phyloP scores from a whole-genome alignment of 2,888 invertebrate species.

The Uropetala carovei region DNA sequence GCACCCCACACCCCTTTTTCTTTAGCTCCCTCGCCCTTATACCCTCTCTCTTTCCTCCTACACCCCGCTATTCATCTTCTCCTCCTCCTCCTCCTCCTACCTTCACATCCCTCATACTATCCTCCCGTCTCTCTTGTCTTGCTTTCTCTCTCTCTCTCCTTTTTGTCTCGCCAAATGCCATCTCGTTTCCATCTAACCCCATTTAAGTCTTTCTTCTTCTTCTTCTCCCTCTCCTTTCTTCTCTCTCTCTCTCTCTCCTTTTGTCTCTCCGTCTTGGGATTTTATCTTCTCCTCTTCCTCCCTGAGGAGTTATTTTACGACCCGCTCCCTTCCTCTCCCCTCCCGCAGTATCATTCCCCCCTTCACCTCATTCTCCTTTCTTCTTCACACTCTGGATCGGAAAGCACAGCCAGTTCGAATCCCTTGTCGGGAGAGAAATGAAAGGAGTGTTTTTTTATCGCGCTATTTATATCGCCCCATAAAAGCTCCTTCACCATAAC shows the following conservation, averaged over 20 bases:
- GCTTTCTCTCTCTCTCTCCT: not conserved
- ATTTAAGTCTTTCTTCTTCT: not conserved
- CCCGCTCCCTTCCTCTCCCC: not conserved
- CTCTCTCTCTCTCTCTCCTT: not conserved
- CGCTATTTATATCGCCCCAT: slow-evolving; percentile 5
- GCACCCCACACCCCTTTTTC: not conserved
- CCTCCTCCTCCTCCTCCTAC: not conserved
- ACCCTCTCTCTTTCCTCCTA: not conserved
- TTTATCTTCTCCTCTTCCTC: not conserved
- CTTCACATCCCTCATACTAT: not conserved
- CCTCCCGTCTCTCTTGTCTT: no score
- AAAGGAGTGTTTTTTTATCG: not conserved
- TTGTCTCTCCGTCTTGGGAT: not conserved
- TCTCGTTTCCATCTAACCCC: not conserved
- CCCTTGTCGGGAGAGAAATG: not conserved
- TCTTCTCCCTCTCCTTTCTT: not conserved
- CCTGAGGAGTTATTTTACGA: not conserved
- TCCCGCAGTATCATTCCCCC: not conserved
- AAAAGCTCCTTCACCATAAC: slow-evolving; percentile 3
- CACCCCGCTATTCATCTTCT: not conserved
- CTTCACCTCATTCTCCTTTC: not conserved
- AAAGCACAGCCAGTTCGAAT: not conserved
- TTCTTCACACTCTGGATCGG: not conserved
- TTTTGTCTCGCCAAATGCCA: no score
- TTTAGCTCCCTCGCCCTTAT: not conserved